phyloP scores from a whole-genome alignment of 2,113 vertebrate species.

The Mormoops blainvillei region DNA sequence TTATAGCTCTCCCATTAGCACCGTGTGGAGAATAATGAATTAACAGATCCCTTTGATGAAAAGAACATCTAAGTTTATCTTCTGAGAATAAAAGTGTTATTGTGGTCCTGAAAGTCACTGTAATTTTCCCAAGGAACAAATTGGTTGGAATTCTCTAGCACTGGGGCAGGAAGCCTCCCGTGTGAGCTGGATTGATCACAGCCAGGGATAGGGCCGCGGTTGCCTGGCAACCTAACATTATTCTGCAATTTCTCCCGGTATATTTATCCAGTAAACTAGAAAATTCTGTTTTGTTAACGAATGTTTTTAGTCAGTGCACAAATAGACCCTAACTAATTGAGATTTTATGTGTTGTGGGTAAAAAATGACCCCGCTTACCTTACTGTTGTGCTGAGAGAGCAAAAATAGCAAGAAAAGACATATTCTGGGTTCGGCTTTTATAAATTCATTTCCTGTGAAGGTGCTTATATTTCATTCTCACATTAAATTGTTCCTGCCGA shows the following conservation, averaged over 20 bases:
- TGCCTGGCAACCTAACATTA: slow-evolving; percentile 83
- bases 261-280: slow-evolving; percentile 79
- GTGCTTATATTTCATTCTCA: neutral
- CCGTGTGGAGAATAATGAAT: slow-evolving; percentile 79
- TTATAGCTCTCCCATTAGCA: slow-evolving; percentile 81
- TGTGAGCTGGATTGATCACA: slow-evolving; percentile 82
- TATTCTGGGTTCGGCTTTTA: neutral
- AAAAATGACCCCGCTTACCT: slow-evolving; percentile 34
- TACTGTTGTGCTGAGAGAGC: neutral
- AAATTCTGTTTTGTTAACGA: slow-evolving; percentile 77
- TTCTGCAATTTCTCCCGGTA: slow-evolving; percentile 79
- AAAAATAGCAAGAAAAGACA: neutral
- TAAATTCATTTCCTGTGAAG: neutral
- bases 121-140: slow-evolving; percentile 77
- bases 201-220: slow-evolving; percentile 75
- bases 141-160: slow-evolving; percentile 76
- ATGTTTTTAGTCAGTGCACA: slow-evolving; percentile 62
- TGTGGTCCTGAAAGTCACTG: slow-evolving; percentile 77
- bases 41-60: slow-evolving; percentile 78
- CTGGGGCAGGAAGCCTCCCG: slow-evolving; percentile 74
- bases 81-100: slow-evolving; percentile 76
- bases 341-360: slow-evolving; percentile 35
- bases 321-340: slow-evolving; percentile 56
- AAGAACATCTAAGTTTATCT: slow-evolving; percentile 81
- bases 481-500: neutral